Conservation (phyloP, 2,113 vertebrate genomes). For the Lophochroa leadbeateri region DNA sequence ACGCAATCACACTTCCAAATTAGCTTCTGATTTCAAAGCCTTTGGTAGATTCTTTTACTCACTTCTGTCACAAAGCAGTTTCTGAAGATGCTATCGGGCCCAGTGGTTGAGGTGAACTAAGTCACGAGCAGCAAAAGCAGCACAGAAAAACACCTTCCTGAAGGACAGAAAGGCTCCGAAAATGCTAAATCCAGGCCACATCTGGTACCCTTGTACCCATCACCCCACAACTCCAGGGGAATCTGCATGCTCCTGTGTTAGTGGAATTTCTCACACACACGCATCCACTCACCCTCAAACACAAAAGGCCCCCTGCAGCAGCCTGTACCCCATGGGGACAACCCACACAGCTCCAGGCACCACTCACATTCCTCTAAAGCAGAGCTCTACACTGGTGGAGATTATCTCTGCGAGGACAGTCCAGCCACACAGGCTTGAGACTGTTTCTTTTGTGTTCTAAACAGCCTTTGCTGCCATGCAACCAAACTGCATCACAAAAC, state of each 20-base stretch:
- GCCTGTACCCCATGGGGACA: background rate
- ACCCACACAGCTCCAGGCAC: background rate
- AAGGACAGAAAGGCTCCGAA: background rate
- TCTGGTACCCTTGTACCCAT: background rate
- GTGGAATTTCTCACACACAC: background rate
- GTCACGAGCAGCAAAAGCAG: background rate
- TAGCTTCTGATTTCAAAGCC: background rate
- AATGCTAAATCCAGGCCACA: background rate
- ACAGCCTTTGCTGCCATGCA: background rate
- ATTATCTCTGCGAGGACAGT: background rate
- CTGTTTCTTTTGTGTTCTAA: background rate
- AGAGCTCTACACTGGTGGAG: background rate
- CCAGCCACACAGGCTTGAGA: background rate
- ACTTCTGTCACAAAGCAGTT: background rate
- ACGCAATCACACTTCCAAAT: background rate
- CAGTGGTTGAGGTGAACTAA: background rate
- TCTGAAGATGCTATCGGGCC: background rate
- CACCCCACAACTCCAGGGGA: background rate
- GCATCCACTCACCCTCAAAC: background rate
- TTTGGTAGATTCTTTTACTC: background rate
- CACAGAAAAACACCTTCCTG: background rate
- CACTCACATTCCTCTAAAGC: rapidly evolving
- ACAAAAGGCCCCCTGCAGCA: background rate
- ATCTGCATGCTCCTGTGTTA: background rate
- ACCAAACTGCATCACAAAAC: background rate